phyloP scores from a whole-genome alignment of 1,140 invertebrate genomes.

The Dufourea novaeangliae region DNA sequence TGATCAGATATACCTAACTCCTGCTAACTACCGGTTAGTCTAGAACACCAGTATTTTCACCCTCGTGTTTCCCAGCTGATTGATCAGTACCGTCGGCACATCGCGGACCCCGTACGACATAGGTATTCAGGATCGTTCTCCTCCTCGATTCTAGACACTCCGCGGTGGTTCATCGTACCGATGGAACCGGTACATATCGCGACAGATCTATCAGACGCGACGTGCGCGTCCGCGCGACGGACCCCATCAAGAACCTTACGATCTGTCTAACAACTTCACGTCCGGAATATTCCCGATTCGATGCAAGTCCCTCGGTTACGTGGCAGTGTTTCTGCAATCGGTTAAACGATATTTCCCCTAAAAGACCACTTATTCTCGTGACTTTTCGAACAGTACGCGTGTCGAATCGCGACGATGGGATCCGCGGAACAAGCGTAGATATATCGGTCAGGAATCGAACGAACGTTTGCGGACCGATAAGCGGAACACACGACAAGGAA shows the following conservation, averaged over 20 bases:
- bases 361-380: not conserved
- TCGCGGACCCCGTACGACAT: slow-evolving; percentile 7
- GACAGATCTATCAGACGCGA: slow-evolving; percentile 39
- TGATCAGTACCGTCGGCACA: slow-evolving; percentile 51
- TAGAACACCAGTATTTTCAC: not conserved
- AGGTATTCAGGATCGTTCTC: slow-evolving; percentile 22
- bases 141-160: slow-evolving; percentile 10
- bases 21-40: too few species aligned
- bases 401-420: not conserved
- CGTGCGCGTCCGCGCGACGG: slow-evolving; percentile 44
- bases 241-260: slow-evolving; percentile 14
- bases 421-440: too few species aligned
- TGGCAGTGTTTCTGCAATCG: not conserved
- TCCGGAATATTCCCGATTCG: not conserved
- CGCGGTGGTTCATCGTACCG: slow-evolving; percentile 17
- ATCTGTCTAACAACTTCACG: not conserved
- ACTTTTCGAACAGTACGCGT: not conserved
- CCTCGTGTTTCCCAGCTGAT: slow-evolving; percentile 30
- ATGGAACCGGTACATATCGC: slow-evolving; percentile 37
- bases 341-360: not conserved
- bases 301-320: not conserved
- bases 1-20: not conserved
- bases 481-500: slow-evolving; percentile 5
- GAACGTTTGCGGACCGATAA: not conserved
- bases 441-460: not conserved